Evolutionary conservation across 2,888 invertebrate species (phyloP), one percentile per base, ranked within the genome.

Genomic region (Adelphocoris suturalis): DNA sequence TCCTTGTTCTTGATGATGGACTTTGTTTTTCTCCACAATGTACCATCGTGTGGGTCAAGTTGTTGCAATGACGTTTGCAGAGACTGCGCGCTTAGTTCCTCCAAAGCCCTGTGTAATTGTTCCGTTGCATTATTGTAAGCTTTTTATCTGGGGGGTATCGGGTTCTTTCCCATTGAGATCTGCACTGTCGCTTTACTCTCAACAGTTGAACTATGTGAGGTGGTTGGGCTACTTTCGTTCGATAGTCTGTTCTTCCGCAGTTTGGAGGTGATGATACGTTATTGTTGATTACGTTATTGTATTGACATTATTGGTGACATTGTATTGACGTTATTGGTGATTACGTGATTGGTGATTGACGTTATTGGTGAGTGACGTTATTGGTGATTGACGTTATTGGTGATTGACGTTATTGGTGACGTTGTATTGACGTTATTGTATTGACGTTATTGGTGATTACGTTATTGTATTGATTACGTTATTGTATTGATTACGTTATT

Each of bases 141-240:
- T 13, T 55, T 27, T 85, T 85, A 57, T 23, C 57, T 14, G 2
- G 23, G 52, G 11, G 85, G 85, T 9, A 57, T 57, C 14, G 27
- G 28, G 14, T 55, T 85, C 14, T 14, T 52, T 57, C 23, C 86
- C 86, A 86, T 23, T 27, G 61, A 12, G 14, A 16, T 27, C 16
- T n/a, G 28, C 86, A 86, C 27, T 86, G 86, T 5, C 47, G 27
- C 23, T 86, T 61, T n/a, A 86, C 86, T 55, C 47, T 55, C 16
- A 61, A 16, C 16, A 86, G 37, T 5, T 37, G 27, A 27, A 27
- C 61, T 28, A 57, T 57, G 52, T 86, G 86, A 27, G 57, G n/a
- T 55, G 86, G 86, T 82, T 13, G 78, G 28, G 46, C 3, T 28
- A 3, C 5, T 28, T 11, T 48, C 16, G 14, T 47, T 48, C 37